Evolutionary conservation across 2,113 vertebrate genomes (phyloP).

Genomic region (Entelurus aequoreus): DNA sequence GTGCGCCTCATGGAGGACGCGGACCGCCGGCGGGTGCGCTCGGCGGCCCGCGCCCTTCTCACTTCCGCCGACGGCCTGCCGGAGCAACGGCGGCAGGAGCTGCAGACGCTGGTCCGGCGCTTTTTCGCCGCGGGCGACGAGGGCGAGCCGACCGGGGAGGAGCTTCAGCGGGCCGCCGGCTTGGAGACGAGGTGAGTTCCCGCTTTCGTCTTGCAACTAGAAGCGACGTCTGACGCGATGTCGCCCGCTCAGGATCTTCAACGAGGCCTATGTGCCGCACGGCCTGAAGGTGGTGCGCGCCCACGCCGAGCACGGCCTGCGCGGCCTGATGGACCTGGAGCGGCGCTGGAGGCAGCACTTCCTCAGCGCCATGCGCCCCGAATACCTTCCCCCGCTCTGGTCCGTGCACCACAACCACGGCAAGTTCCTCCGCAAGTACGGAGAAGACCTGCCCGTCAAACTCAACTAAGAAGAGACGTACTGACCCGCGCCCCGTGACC

Average conservation of each 20-base stretch:
- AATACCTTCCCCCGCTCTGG: conserved; percentile 88
- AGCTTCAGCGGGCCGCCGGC: conserved; percentile 78
- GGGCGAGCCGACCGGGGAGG: conserved; percentile 64
- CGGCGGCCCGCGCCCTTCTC: conserved; percentile 85
- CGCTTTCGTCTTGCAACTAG: not conserved
- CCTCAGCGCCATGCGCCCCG: conserved; percentile 85
- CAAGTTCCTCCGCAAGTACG: conserved; percentile 88
- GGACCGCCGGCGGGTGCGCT: conserved; percentile 84
- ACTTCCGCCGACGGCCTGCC: conserved; percentile 80
- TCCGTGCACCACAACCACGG: conserved; percentile 89
- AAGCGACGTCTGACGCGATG: not conserved
- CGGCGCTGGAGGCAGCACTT: conserved; percentile 94
- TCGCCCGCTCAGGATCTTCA: conserved; percentile 78
- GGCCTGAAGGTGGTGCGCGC: conserved; percentile 90
- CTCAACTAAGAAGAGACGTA: conserved; percentile 60
- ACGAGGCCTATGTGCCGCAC: conserved; percentile 85
- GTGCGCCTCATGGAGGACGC: conserved; percentile 84
- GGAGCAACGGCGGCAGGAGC: conserved; percentile 73
- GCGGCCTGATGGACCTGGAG: conserved; percentile 88
- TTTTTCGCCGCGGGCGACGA: conserved; percentile 64
- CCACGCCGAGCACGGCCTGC: conserved; percentile 75
- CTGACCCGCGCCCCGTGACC: not conserved
- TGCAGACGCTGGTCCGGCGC: conserved; percentile 71
- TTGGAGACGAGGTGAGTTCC: conserved; percentile 84
- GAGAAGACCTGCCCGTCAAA: conserved; percentile 79